A percentile compares a stretch with the other conserved stretches of the same genome.
phyloP scores from a whole-genome alignment of 2,113 vertebrate species.

The Trichechus manatus region DNA sequence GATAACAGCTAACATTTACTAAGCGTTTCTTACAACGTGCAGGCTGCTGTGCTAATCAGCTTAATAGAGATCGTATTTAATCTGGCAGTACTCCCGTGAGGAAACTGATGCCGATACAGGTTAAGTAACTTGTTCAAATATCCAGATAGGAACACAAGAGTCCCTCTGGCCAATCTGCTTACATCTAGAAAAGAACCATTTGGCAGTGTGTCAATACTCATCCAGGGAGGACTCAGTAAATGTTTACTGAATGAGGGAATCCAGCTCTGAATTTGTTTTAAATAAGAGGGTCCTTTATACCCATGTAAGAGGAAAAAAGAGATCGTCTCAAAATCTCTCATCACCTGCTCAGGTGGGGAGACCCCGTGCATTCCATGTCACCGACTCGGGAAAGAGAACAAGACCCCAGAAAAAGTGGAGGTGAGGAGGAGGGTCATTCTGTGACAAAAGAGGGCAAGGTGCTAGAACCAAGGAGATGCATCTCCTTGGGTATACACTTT shows the following conservation, averaged over 20 bases:
- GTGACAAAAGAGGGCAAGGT: not conserved
- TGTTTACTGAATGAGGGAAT: not conserved
- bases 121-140: not conserved
- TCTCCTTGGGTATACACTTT: not conserved
- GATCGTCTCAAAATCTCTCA: not conserved
- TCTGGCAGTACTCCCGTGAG: too few species aligned
- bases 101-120: too few species aligned
- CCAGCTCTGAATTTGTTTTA: not conserved
- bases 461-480: too few species aligned
- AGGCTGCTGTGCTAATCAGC: not conserved
- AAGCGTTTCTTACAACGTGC: not conserved
- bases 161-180: not conserved
- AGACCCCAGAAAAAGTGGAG: not conserved
- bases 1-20: not conserved
- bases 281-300: not conserved
- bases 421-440: not conserved
- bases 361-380: not conserved
- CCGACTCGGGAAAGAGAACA: not conserved
- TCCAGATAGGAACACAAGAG: not conserved
- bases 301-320: not conserved
- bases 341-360: too few species aligned
- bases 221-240: not conserved
- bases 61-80: not conserved
- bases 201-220: not conserved
- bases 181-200: not conserved